A percentile compares a stretch with the other conserved stretches of the same genome.
These are phyloP conservation scores for Busseola fusca DNA, from an alignment of 2,888 invertebrate species.

Conservation along the genomic window DNA sequence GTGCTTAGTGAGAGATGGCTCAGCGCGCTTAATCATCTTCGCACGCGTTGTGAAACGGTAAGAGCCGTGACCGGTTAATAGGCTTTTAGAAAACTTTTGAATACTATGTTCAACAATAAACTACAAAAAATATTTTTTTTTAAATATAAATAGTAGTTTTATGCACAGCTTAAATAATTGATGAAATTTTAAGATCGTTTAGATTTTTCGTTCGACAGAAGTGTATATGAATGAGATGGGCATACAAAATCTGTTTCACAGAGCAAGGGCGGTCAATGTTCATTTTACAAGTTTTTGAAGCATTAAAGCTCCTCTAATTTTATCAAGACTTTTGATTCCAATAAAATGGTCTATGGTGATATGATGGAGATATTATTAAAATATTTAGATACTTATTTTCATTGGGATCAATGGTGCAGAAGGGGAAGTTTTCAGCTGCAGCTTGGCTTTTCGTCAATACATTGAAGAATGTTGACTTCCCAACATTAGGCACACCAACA, in stretches of 20 bases:
- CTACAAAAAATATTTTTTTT: not conserved
- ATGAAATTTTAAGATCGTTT: not conserved
- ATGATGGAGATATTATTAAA: constrained; percentile 5
- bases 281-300: not conserved
- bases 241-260: not conserved
- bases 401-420: constrained; percentile 99
- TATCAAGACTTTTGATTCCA: not conserved
- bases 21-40: too few species aligned
- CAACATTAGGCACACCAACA: constrained; percentile 99
- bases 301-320: not conserved
- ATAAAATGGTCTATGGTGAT: not conserved
- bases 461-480: constrained; percentile 99
- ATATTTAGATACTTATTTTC: constrained; percentile 96
- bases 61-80: too few species aligned
- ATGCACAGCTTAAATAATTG: not conserved
- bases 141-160: not conserved
- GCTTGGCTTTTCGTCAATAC: constrained; percentile 99
- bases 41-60: too few species aligned
- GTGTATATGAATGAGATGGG: not conserved
- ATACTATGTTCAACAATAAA: not conserved
- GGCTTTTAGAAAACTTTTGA: not conserved
- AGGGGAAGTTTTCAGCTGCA: constrained; percentile 99
- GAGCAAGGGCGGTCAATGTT: not conserved
- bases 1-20: too few species aligned
- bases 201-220: not conserved